phyloP scores from a whole-genome alignment of 2,113 vertebrate genomes.

The Paradisaea rubra region DNA sequence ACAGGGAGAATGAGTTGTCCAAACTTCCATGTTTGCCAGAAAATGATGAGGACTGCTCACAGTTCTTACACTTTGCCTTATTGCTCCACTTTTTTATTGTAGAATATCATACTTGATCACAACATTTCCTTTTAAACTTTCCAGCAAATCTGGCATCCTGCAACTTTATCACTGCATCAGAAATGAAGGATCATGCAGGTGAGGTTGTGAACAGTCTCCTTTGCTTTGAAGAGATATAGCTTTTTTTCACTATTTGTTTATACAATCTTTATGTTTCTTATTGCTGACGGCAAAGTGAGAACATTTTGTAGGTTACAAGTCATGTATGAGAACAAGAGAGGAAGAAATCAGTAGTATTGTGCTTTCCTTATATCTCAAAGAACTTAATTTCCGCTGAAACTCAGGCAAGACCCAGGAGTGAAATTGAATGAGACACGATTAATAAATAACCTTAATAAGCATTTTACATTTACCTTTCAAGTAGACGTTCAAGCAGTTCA shows the following conservation, averaged over 20 bases:
- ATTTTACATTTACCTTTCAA: neutral
- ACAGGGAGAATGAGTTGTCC: neutral
- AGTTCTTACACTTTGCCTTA: neutral
- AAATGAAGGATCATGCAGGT: neutral
- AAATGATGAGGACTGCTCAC: neutral
- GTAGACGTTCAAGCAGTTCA: neutral
- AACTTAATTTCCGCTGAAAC: neutral
- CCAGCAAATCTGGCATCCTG: neutral
- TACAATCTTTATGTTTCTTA: neutral
- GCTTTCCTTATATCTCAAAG: neutral
- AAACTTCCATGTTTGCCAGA: neutral
- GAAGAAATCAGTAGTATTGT: neutral
- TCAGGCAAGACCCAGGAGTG: neutral
- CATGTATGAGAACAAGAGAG: neutral
- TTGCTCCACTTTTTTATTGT: neutral
- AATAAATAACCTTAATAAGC: neutral
- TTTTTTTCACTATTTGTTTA: neutral
- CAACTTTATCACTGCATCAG: neutral
- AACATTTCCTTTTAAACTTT: neutral
- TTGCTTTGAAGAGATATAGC: neutral
- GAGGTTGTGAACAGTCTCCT: neutral
- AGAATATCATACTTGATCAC: neutral
- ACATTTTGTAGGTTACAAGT: neutral
- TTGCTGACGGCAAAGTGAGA: neutral
- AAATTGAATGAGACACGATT: neutral